These are phyloP conservation scores for Helicoverpa armigera DNA, from an alignment of 1,140 invertebrate genomes.

Conservation along the genomic window DNA sequence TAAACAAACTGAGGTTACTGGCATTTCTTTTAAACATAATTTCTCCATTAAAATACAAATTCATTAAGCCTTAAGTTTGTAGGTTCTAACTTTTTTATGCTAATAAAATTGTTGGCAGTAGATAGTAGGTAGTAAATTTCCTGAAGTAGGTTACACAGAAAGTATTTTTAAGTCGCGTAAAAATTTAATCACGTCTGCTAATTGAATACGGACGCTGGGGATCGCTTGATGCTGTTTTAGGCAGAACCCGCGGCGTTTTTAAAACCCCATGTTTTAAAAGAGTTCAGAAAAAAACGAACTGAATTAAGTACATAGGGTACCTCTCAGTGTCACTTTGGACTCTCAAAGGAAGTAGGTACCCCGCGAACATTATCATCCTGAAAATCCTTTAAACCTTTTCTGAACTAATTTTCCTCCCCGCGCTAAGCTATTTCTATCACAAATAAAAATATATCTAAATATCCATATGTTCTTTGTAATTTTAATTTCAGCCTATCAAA, in stretches of 20 bases:
- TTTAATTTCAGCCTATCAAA: no score
- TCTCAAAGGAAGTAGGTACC: background rate
- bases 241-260: slow-evolving; percentile 24
- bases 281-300: background rate
- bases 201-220: slow-evolving; percentile 61
- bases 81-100: slow-evolving; percentile 58
- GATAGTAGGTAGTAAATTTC: slow-evolving; percentile 49
- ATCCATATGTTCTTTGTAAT: no score
- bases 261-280: background rate
- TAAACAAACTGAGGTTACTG: slow-evolving; percentile 34
- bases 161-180: slow-evolving; percentile 67
- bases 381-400: no score
- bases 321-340: no score
- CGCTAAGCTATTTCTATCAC: no score
- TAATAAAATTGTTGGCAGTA: slow-evolving; percentile 60
- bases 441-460: no score
- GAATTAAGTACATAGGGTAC: no score
- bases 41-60: slow-evolving; percentile 68
- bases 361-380: background rate
- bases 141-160: slow-evolving; percentile 36
- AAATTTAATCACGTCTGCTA: slow-evolving; percentile 67
- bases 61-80: slow-evolving; percentile 47
- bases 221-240: slow-evolving; percentile 50
- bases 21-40: slow-evolving; percentile 58
- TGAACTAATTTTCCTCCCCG: no score